Conservation (phyloP, 2,113 vertebrate species). For the Probosciger aterrimus region DNA sequence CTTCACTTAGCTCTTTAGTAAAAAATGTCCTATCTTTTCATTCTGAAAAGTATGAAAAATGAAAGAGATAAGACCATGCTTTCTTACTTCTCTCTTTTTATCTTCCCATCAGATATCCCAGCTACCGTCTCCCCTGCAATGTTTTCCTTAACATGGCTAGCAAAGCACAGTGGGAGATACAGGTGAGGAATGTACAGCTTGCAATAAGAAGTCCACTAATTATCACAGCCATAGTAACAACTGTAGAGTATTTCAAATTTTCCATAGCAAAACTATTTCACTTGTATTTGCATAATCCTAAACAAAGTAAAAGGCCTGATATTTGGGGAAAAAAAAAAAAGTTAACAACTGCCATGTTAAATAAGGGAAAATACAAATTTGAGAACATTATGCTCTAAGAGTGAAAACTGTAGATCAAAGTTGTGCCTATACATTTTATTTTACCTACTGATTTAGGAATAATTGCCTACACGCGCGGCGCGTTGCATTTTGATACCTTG, state of each 20-base stretch:
- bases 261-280: not conserved
- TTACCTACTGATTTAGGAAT: not conserved
- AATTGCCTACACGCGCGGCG: conserved; percentile 9
- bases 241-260: not conserved
- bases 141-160: not conserved
- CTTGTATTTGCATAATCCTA: not conserved
- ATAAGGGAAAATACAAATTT: not conserved
- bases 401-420: not conserved
- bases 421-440: not conserved
- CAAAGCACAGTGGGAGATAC: not conserved
- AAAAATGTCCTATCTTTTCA: not conserved
- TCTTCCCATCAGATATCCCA: not conserved
- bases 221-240: not conserved
- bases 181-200: not conserved
- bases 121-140: not conserved
- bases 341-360: not conserved
- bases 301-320: not conserved
- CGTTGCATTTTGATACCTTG: conserved; percentile 21
- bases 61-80: not conserved
- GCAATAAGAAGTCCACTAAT: not conserved
- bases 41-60: not conserved
- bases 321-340: not conserved
- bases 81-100: not conserved
- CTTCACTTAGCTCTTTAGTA: not conserved
- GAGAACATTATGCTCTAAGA: not conserved